Base-by-base conservation (phyloP, 2,888 invertebrate species). In the Cerceris rybyensis region DNA sequence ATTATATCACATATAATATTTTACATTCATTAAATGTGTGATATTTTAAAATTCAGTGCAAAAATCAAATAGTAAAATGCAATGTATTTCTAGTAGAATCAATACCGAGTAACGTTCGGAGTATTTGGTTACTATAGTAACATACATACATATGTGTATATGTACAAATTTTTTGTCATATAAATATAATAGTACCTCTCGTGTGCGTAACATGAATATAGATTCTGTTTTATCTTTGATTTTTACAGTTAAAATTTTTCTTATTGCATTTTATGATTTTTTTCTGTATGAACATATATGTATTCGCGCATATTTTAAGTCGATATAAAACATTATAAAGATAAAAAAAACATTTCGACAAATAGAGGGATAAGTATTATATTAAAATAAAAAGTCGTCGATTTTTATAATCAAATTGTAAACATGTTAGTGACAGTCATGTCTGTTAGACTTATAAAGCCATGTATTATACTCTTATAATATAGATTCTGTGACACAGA, bases 401-500 rank as follows among this genome's bases (percentile, higher is more conserved):
- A 82, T 76, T 80, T 74, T 57, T 86, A 80, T 84, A 86, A 86
- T 86, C 85, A 83, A 87, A 83, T 79, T 82, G 78, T 86, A 81
- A 85, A 82, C 82, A 68, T 81, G 71, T 82, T 82, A 85, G 80
- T 67, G 83, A 88, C 82, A 81, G 80, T 84, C 76, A 39, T 68
- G 74, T 84, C 75, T 84, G 80, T 87, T 81, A 86, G 85, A 88
- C 86, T 87, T 88, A 88, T 89, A 90, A 89, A 88, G 88, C 82
- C 88, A 90, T 89, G 89, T 86, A 89, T 90, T 86, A 82, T 84
- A 86, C 80, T 84, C 84, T 80, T 86, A 89, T 86, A 87, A 88
- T 88, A 88, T 89, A 88, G 85, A 88, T 88, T 89, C 87, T 88
- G 84, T 88, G 86, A 90, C 82, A 89, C 82, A 89, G 87, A 89